Percentiles rank a stretch among this genome's conserved stretches.
Conservation (phyloP, 2,113 vertebrate species). For the Alectura lathami region DNA sequence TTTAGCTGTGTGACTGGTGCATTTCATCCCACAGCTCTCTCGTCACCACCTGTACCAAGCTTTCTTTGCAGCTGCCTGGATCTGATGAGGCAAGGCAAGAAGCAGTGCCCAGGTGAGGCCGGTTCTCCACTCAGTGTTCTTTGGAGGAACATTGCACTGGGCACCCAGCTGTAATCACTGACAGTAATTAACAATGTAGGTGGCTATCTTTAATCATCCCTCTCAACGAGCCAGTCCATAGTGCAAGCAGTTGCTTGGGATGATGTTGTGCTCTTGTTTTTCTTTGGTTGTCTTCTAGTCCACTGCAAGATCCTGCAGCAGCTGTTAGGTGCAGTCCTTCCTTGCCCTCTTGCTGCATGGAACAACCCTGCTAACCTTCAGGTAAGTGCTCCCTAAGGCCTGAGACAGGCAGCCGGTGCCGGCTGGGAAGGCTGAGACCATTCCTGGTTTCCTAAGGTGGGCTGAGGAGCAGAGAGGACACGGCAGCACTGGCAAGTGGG, state of each 20-base stretch:
- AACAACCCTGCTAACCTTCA: background rate
- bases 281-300: background rate
- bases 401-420: rapidly evolving
- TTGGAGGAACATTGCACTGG: background rate
- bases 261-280: background rate
- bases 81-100: background rate
- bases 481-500: rapidly evolving
- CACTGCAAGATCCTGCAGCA: background rate
- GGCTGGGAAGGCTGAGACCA: rapidly evolving
- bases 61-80: rapidly evolving
- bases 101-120: background rate
- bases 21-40: background rate
- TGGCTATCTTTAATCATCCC: slow-evolving; percentile 16
- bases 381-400: background rate
- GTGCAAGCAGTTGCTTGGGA: background rate
- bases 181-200: background rate
- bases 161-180: background rate
- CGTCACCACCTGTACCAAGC: rapidly evolving
- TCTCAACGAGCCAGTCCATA: background rate
- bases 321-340: rapidly evolving
- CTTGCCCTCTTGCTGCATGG: rapidly evolving
- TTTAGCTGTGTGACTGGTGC: background rate
- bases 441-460: rapidly evolving
- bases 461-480: background rate
- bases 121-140: background rate